Evolutionary conservation across 2,797 vertebrate genomes (phyloP), one percentile per base, ranked within the genome.

Genomic region (Geotrypetes seraphini): DNA sequence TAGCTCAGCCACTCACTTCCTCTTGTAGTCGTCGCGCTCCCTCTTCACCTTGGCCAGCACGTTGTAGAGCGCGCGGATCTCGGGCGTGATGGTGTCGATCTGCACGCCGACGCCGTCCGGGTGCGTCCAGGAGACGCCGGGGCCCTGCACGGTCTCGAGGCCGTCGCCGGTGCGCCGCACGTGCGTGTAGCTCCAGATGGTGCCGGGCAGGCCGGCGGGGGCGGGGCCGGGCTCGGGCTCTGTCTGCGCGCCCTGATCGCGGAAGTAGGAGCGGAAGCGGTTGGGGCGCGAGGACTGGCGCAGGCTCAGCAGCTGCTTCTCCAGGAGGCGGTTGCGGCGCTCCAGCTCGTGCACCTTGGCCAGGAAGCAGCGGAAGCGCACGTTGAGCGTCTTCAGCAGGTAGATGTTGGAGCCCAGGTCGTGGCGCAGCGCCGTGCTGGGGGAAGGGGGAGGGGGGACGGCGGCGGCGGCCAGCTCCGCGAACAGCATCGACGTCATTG

Each of bases 401-500:
- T 91, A 87, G 63, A 97, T 92, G 74, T 97, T 94, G 54, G 92
- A 96, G 43, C 94, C 93, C 85, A 98, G 66, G 71, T 97, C 93
- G 47, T 91, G 90, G 9, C 92, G 85, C 66, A 97, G 81, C 31
- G 88, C 92, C 63, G n/a, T n/a, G n/a, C n/a, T n/a, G n/a, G n/a
- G n/a, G n/a, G n/a, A n/a, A 87, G 84, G 50, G 87, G 88, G 48
- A 83, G 85, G 28, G 87, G 71, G 66, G 4, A 50, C 34, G 13
- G 50, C 43, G 1, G 60, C 25, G 7, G 69, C 54, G 24, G 47
- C 66, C 43, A 63, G 50, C 33, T 90, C 89, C 12, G 81, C 73
- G 60, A 86, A 91, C 8, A 87, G 78, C 44, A 86, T 33, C 31
- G 91, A 89, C 71, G 81, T 91, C 85, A 84, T 73, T 53, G 79